phyloP scores from a whole-genome alignment of 2,888 invertebrate genomes.

The Pyrrhosoma nymphula region DNA sequence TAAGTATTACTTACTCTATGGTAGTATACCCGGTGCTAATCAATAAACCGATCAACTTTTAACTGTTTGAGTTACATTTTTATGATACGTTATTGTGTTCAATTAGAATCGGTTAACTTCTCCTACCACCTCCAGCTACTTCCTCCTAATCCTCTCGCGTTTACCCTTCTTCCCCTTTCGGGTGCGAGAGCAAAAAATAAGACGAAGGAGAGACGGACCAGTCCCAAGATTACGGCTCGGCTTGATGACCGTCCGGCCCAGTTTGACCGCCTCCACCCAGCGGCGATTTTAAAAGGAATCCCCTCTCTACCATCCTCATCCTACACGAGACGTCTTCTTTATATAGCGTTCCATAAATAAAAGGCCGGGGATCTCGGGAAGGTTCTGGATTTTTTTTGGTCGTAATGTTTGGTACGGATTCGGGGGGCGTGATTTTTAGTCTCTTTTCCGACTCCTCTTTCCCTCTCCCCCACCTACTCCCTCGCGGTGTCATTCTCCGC shows the following conservation, averaged over 20 bases:
- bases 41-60: no score
- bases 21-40: no score
- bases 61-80: no score
- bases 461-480: no score
- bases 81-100: no score
- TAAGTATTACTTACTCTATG: no score
- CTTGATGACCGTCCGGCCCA: slow-evolving; percentile 26
- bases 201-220: background rate
- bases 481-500: no score
- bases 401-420: background rate
- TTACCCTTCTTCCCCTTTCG: background rate
- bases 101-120: no score
- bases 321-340: background rate
- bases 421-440: background rate
- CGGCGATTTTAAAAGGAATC: slow-evolving; percentile 32
- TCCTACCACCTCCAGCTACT: no score
- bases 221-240: slow-evolving; percentile 3
- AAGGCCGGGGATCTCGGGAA: background rate
- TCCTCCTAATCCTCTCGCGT: background rate
- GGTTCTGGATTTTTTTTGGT: background rate
- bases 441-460: background rate
- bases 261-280: background rate
- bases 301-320: background rate
- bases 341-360: slow-evolving; percentile 34
- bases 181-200: background rate